Base-by-base conservation (phyloP, 2,888 invertebrate species). In the Metallyticus violacea region DNA sequence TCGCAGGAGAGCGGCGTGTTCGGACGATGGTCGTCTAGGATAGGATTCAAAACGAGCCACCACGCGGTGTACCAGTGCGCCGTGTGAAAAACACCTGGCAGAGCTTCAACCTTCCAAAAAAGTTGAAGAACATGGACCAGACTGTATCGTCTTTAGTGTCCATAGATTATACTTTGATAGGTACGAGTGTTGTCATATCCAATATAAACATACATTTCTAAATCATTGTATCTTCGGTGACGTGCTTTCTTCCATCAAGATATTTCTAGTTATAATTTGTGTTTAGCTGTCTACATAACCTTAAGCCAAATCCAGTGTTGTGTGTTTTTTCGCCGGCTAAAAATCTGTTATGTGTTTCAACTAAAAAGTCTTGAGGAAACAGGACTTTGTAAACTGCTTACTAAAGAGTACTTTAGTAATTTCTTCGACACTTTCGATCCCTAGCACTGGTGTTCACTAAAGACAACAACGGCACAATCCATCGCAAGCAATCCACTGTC, bases 1-100 rank as follows among this genome's bases (percentile, higher is more conserved):
- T 83, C 29, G 83, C 83, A 77, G 90, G 90, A 77, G 40, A 83
- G 77, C 83, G 77, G 77, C 83, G 83, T 83, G 77, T 77, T 77
- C 83, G 87, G 25, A 26, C 62, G 81, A 85, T 28, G 76, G 79
- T 30, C 79, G 81, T 30, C 77, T 27, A 40, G 86, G 77, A 86
- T 81, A 25, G 78, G 29, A 30, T 81, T 76, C 27, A 25, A 77
- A 86, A n/a, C 77, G 27, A 28, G 2, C 86, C 15, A 84, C 22
- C 40, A n/a, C 27, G 78, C 81, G 29, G 85, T 78, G 84, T 62
- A 76, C 40, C 84, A 81, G 22, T 40, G 77, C 28, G 81, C 9
- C 7, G 7, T n/a, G 81, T 30, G 81, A 62, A 29, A 28, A 22
- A 26, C n/a, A 26, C 26, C n/a, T 28, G 25, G 7, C 26, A 22